Conservation (phyloP, 2,797 vertebrate genomes). For the Enteromius trimaculatus region DNA sequence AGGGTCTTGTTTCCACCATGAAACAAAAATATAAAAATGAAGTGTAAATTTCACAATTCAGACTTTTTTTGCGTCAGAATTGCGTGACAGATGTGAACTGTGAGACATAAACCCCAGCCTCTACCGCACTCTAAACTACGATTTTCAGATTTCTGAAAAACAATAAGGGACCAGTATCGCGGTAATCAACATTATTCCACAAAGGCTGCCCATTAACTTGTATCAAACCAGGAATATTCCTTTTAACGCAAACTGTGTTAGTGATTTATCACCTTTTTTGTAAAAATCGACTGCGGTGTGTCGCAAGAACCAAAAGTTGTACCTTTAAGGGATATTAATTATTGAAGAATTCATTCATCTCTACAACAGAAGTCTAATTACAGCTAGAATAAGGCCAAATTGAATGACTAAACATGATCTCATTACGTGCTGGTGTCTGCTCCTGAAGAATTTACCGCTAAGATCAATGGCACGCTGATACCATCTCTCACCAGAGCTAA, state of each 20-base stretch:
- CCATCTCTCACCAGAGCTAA: constrained; percentile 29
- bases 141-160: not conserved
- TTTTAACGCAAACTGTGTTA: not conserved
- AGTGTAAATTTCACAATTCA: not conserved
- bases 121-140: not conserved
- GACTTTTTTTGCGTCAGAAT: not conserved
- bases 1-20: not conserved
- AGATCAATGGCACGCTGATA: constrained; percentile 43
- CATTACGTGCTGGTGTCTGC: constrained; percentile 53
- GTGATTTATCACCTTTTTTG: constrained; percentile 3
- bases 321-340: constrained; percentile 52
- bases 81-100: not conserved
- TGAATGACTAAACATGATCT: constrained; percentile 44
- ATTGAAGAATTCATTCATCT: constrained; percentile 50
- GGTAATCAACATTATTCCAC: constrained; percentile 4
- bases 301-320: constrained; percentile 35
- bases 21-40: not conserved
- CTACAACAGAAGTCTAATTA: constrained; percentile 50
- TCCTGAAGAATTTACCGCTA: constrained; percentile 44
- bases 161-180: not conserved
- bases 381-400: constrained; percentile 51
- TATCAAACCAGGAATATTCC: not conserved
- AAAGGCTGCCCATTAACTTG: not conserved
- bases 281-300: not conserved
- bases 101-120: not conserved